Base-by-base conservation (phyloP, 2,888 invertebrate species). In the Sisyra terminalis region DNA sequence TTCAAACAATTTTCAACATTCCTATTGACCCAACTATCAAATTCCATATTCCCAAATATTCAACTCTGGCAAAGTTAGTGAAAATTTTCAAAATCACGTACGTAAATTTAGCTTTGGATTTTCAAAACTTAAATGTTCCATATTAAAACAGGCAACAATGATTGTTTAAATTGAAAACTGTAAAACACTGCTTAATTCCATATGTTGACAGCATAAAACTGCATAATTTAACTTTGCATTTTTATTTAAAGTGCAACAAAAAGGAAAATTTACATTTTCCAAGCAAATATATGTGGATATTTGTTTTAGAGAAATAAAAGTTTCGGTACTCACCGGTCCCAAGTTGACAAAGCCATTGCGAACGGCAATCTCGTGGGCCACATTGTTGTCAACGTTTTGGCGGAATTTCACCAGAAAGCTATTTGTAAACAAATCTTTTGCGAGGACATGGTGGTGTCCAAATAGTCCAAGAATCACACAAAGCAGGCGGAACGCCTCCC, bases 331-430 rank as follows among this genome's bases (percentile, higher is more conserved):
- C 66, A 97, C 96, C 77, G 90, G 79, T 60, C 93, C 90, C 52
- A 92, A 73, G 66, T 84, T 93, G 58, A 87, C 78, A 70, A 97
- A 96, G 57, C 96, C 96, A 63, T 92, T 86, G 56, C 83, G 73
- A 50, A 73, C 68, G 46, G 96, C 96, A 49, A 97, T 74, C 51
- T 71, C 64, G 58, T 80, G 79, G 41, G 90, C 96, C 55, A 82
- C 71, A 14, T 77, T 71, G 52, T 73, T 76, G 45, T 78, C 78
- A 46, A 85, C 77, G 48, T 83, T 79, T 51, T 83, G 72, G 57
- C 78, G 78, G 65, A 94, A 81, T 53, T 82, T 76, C 54, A 97
- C 94, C 61, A 90, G 73, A 71, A 97, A 97, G 44, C 88, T 84
- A 66, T 94, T 96, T 61, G 94, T 96, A 70, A 92, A 90, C 54